phyloP scores from a whole-genome alignment of 2,888 invertebrate species.

The Hyalella azteca region DNA sequence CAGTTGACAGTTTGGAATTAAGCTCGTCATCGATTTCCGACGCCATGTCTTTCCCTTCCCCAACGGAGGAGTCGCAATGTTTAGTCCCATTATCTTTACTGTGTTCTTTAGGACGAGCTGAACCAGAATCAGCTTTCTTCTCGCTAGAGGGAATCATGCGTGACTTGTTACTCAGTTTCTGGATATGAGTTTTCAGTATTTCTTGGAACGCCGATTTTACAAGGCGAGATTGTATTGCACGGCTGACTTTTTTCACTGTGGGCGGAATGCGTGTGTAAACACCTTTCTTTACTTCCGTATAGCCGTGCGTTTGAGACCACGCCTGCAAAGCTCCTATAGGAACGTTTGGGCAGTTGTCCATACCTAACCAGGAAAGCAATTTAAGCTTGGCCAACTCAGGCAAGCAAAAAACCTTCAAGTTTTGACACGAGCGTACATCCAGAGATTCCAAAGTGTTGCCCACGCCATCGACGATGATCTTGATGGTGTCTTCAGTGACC shows the following conservation, averaged over 20 bases:
- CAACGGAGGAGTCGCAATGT: no score
- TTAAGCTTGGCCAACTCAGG: constrained; percentile 50
- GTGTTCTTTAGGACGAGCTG: no score
- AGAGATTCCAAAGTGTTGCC: constrained; percentile 48
- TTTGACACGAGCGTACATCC: constrained; percentile 54
- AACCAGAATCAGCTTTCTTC: background rate
- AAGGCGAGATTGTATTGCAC: constrained; percentile 15
- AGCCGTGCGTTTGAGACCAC: constrained; percentile 53
- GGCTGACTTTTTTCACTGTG: constrained; percentile 35
- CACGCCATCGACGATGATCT: constrained; percentile 46
- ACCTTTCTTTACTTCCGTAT: constrained; percentile 40
- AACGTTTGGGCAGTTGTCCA: constrained; percentile 44
- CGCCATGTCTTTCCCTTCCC: no score
- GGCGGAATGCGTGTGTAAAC: constrained; percentile 45
- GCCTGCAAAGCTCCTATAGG: constrained; percentile 49
- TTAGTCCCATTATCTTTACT: no score
- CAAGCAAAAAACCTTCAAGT: constrained; percentile 48
- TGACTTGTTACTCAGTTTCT: constrained; percentile 12
- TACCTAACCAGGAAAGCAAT: constrained; percentile 43
- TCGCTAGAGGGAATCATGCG: background rate
- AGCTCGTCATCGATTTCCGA: no score
- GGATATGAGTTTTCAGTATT: constrained; percentile 27
- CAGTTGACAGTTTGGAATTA: no score
- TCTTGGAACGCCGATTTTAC: constrained; percentile 31
- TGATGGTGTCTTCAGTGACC: constrained; percentile 45